A percentile compares a stretch with the other conserved stretches of the same genome.
Evolutionary conservation across 2,797 vertebrate genomes (phyloP).

Genomic region (Gobionotothen gibberifrons): DNA sequence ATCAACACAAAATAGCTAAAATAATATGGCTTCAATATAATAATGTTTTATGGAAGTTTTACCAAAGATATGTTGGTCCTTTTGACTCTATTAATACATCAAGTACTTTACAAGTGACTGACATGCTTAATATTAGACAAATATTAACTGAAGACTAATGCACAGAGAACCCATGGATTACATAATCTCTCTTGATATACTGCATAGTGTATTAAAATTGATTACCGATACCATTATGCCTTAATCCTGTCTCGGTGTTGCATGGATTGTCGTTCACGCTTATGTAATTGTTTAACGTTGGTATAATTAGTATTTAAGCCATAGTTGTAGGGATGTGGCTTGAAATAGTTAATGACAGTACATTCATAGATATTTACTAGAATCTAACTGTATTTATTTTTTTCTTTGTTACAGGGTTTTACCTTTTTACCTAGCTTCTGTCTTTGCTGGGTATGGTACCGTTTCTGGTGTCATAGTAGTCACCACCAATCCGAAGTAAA

Average conservation of each 20-base stretch:
- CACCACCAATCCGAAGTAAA: slow-evolving; percentile 4
- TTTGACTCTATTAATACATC: neutral
- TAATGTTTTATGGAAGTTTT: neutral
- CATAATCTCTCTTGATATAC: neutral
- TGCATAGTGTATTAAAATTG: neutral
- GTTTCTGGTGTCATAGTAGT: neutral
- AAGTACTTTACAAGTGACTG: too few species aligned
- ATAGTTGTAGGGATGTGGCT: neutral
- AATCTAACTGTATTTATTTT: neutral
- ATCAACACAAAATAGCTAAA: neutral
- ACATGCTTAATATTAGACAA: too few species aligned
- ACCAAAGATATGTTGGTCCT: neutral
- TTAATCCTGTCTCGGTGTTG: neutral
- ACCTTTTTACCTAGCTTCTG: neutral
- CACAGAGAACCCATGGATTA: neutral
- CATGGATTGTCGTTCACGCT: neutral
- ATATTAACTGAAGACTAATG: neutral
- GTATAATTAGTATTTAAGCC: neutral
- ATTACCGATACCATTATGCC: neutral
- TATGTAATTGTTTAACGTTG: neutral
- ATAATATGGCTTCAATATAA: neutral
- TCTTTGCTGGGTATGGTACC: neutral
- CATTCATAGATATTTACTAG: neutral
- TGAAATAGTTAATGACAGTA: neutral
- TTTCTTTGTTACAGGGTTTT: slow-evolving; percentile 5